phyloP scores from a whole-genome alignment of 2,888 invertebrate species.

The Peribatodes rhomboidaria region DNA sequence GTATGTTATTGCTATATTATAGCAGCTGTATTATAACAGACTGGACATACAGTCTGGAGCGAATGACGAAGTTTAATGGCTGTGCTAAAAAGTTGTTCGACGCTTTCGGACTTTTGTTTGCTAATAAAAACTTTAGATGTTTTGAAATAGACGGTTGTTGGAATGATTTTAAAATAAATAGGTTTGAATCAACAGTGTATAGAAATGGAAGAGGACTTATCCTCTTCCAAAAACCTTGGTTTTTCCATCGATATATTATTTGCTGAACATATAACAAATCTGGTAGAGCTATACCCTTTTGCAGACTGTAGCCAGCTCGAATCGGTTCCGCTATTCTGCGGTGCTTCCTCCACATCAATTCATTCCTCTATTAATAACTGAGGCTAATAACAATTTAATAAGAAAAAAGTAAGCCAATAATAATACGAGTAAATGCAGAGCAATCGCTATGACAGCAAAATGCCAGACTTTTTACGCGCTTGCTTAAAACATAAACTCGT shows the following conservation, averaged over 20 bases:
- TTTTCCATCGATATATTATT: too few relatives aligned
- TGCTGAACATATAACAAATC: too few relatives aligned
- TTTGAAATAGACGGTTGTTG: slow-evolving; percentile 5
- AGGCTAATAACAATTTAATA: too few relatives aligned
- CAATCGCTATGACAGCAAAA: background rate
- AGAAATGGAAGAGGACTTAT: too few relatives aligned
- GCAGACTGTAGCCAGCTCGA: background rate
- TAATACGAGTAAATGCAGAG: too few relatives aligned
- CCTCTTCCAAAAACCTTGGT: too few relatives aligned
- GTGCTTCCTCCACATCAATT: background rate
- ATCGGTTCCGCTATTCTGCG: background rate
- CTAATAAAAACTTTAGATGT: slow-evolving; percentile 11
- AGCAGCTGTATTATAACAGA: background rate
- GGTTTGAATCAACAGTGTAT: too few relatives aligned
- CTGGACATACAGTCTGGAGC: slow-evolving; percentile 11
- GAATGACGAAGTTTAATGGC: slow-evolving; percentile 4
- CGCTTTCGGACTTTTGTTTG: slow-evolving; percentile 6
- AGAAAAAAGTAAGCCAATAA: too few relatives aligned
- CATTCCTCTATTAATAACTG: too few relatives aligned
- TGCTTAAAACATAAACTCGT: slow-evolving; percentile 7
- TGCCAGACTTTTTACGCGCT: background rate
- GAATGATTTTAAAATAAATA: background rate
- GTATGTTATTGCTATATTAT: slow-evolving; percentile 4
- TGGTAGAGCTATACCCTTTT: background rate
- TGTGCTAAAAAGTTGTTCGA: slow-evolving; percentile 1